A percentile compares a stretch with the other conserved stretches of the same genome.
phyloP scores from a whole-genome alignment of 2,113 vertebrate species.

The Ciconia maguari region DNA sequence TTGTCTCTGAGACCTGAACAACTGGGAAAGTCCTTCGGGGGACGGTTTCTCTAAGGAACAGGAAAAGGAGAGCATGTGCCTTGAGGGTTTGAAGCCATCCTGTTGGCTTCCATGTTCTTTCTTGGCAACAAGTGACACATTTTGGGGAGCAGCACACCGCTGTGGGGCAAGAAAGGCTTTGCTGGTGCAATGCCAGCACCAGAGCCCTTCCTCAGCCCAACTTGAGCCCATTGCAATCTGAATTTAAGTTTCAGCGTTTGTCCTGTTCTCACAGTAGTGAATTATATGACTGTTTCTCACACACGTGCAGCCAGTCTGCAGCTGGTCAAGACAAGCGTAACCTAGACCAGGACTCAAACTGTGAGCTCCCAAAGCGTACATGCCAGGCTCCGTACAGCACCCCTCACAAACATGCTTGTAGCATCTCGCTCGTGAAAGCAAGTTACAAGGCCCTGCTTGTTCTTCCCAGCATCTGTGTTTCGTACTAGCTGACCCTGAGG shows the following conservation, averaged over 20 bases:
- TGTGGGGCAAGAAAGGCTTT: background rate
- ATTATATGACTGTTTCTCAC: background rate
- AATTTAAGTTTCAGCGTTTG: background rate
- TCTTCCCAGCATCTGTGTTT: background rate
- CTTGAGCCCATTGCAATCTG: background rate
- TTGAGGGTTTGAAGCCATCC: background rate
- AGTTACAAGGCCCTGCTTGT: background rate
- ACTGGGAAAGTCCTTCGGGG: background rate
- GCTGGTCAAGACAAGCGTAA: background rate
- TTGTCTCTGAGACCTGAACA: background rate
- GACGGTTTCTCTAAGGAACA: background rate
- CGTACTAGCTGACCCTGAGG: background rate
- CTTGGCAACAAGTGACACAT: background rate
- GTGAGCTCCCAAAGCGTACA: accelerated
- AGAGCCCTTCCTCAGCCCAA: background rate
- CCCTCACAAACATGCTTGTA: accelerated
- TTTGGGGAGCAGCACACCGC: background rate
- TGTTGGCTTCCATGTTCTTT: background rate
- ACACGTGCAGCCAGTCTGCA: background rate
- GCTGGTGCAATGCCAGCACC: background rate
- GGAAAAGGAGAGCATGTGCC: background rate
- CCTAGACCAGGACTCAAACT: background rate
- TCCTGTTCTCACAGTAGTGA: background rate
- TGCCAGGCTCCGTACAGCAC: background rate
- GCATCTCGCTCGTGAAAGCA: accelerated